phyloP scores from a whole-genome alignment of 2,797 vertebrate genomes.

The Gymnocypris eckloni region DNA sequence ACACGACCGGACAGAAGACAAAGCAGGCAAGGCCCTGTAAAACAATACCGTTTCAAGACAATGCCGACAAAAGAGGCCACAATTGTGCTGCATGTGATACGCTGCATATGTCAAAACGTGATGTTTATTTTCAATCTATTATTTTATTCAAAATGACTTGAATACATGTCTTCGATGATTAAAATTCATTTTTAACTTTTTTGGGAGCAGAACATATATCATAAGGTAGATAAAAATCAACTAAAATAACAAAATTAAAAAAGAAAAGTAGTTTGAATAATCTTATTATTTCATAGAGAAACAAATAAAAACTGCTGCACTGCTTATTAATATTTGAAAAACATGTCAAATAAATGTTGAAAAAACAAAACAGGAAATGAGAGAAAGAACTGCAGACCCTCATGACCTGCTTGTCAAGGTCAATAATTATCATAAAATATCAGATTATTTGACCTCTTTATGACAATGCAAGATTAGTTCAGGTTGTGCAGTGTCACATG shows the following conservation, averaged over 20 bases:
- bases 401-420: neutral
- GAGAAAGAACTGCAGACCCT: neutral
- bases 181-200: neutral
- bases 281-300: too few species aligned
- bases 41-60: constrained; percentile 24
- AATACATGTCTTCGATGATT: too few species aligned
- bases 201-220: neutral
- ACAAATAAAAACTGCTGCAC: too few species aligned
- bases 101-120: neutral
- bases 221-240: too few species aligned
- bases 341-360: neutral
- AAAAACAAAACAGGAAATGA: neutral
- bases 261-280: too few species aligned
- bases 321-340: too few species aligned
- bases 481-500: neutral
- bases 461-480: neutral
- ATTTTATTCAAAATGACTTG: neutral
- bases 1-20: neutral
- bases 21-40: constrained; percentile 10
- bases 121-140: neutral
- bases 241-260: too few species aligned
- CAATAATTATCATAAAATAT: neutral
- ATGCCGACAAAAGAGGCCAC: neutral
- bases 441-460: neutral
- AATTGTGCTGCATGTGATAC: neutral